Base-by-base conservation (phyloP, 2,113 vertebrate species). In the Cinclus mexicanus region DNA sequence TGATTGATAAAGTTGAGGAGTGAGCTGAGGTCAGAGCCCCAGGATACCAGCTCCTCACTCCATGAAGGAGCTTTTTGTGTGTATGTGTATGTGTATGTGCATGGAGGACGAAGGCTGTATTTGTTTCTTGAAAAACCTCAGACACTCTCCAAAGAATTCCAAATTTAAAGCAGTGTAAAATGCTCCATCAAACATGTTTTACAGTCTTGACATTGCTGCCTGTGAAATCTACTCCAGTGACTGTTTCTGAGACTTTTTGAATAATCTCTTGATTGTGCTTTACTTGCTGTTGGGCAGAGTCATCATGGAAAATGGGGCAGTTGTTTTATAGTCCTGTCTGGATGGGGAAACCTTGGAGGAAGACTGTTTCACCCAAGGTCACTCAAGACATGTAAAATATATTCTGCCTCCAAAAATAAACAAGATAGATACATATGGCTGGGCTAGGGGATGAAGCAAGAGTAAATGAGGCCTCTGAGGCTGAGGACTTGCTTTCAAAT, bases 181-280 rank as follows among this genome's bases (percentile, higher is more conserved):
- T 94, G 92, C 95, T 94, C 93, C 95, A 89, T 97, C 97, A 87
- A 95, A 93, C 31, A 49, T 97, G 84, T 94, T 97, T 97, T 97
- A 96, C 82, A 56, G 85, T 74, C 79, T 87, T 39, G 55, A 71
- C 5, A 15, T 94, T 2, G 3, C 70, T 91, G 90, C 39, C 89
- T 95, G 86, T 89, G 93, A 92, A 94, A 82, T 90, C 78, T 81
- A 68, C 59, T 59, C 84, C 79, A 21, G 65, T 82, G 82, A 61
- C 83, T 93, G 44, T 83, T 95, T 75, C 85, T 67, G 80, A 77
- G 59, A 90, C 59, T 50, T 94, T 89, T 72, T 80, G 52, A 96
- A 90, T 77, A 85, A 96, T 74, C 77, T 83, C 65, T 82, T 67
- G 94, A 65, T 93, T 93, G 78, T 3, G 3, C 56, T 95, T 95